Evolutionary conservation across 2,113 vertebrate genomes (phyloP).

Genomic region (Pygoscelis adeliae): DNA sequence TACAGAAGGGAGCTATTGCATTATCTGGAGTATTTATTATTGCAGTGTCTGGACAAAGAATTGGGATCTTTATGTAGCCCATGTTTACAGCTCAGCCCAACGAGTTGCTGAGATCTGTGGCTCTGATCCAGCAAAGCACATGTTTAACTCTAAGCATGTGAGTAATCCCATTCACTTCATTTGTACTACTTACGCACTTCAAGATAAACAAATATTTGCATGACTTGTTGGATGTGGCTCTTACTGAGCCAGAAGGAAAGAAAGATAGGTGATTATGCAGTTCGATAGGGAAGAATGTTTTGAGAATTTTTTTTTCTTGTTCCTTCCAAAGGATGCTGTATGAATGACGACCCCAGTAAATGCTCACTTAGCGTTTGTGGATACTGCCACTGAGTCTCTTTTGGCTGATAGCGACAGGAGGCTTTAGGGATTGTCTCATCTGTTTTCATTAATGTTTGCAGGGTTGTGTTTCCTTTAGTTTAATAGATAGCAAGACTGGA

Average conservation of each 20-base stretch:
- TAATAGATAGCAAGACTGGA: neutral
- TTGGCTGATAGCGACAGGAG: neutral
- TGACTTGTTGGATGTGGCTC: neutral
- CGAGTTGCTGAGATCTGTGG: neutral
- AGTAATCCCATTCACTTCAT: constrained; percentile 32
- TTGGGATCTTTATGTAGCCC: neutral
- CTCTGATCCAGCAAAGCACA: constrained; percentile 12
- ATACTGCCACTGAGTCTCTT: neutral
- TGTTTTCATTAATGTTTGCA: neutral
- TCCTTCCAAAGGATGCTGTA: neutral
- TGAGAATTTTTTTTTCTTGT: neutral
- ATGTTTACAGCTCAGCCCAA: neutral
- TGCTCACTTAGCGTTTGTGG: neutral
- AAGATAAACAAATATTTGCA: constrained; percentile 5
- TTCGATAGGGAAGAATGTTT: neutral
- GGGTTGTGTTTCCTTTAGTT: neutral
- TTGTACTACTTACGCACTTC: neutral
- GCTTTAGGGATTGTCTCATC: neutral
- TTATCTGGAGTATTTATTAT: neutral
- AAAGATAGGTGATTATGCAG: neutral
- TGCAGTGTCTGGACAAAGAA: neutral
- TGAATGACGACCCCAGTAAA: neutral
- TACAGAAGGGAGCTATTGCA: neutral
- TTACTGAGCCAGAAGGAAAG: neutral
- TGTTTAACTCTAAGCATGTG: neutral